These are phyloP conservation scores for Patiria pectinifera DNA, from an alignment of 53 echinoderm and acorn worm species.

Conservation along the genomic window DNA sequence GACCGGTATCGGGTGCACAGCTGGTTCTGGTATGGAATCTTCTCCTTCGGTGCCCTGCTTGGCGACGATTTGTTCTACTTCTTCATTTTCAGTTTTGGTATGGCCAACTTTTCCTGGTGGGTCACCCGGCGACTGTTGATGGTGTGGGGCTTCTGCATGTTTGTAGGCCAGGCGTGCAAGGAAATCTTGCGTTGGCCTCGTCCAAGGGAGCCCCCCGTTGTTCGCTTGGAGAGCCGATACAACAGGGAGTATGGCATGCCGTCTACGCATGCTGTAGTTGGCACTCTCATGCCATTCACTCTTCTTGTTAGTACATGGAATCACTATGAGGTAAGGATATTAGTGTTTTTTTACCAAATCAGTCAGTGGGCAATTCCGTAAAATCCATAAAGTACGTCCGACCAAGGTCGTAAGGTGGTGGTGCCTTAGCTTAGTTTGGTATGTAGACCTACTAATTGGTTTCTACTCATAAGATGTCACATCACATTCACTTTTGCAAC, in stretches of 20 bases:
- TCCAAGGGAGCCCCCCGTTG: slow-evolving; percentile 83
- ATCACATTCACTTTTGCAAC: too few species aligned
- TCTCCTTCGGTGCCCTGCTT: slow-evolving; percentile 80
- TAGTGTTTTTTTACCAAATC: background rate
- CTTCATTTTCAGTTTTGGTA: slow-evolving; percentile 78
- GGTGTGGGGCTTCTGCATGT: slow-evolving; percentile 91
- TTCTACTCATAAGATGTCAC: too few species aligned
- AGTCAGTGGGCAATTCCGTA: too few species aligned
- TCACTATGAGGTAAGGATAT: slow-evolving; percentile 76
- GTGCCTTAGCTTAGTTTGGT: too few species aligned
- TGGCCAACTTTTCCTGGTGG: slow-evolving; percentile 77
- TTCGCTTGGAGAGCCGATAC: slow-evolving; percentile 85
- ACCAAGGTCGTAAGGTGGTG: too few species aligned
- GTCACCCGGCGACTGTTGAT: slow-evolving; percentile 79
- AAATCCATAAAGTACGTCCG: too few species aligned
- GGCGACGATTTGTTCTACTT: slow-evolving; percentile 90
- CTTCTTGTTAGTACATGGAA: slow-evolving; percentile 76
- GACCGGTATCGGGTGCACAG: slow-evolving; percentile 74
- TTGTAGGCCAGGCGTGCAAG: slow-evolving; percentile 87
- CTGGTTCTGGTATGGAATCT: slow-evolving; percentile 85
- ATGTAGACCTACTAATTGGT: too few species aligned
- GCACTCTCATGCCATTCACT: slow-evolving; percentile 82
- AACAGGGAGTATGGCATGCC: slow-evolving; percentile 93
- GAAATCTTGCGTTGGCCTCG: slow-evolving; percentile 92
- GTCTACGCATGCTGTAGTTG: slow-evolving; percentile 92